phyloP scores from a whole-genome alignment of 2,113 vertebrate genomes.

The Equus quagga region DNA sequence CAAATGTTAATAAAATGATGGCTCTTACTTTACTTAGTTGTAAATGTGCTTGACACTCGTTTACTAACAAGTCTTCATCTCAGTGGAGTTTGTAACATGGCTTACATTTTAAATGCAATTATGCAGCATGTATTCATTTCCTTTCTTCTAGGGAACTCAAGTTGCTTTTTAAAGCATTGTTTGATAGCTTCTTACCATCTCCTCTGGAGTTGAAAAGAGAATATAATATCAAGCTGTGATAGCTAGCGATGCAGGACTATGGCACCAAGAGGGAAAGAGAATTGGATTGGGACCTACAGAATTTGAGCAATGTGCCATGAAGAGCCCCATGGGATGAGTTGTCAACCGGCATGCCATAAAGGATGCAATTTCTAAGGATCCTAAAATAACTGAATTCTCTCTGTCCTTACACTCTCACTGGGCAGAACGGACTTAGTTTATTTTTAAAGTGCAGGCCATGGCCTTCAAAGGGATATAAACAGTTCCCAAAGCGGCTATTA shows the following conservation, averaged over 20 bases:
- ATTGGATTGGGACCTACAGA: constrained; percentile 3
- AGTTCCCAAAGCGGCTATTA: constrained; percentile 60
- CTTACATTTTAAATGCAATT: constrained; percentile 63
- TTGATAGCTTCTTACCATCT: constrained; percentile 58
- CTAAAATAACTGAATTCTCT: constrained; percentile 60
- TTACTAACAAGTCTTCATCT: constrained; percentile 45
- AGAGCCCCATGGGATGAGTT: neutral
- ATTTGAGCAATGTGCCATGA: neutral
- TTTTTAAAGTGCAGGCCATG: constrained; percentile 52
- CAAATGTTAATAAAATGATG: constrained; percentile 34
- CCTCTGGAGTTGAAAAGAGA: constrained; percentile 61
- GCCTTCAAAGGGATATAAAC: constrained; percentile 48
- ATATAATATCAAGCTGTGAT: constrained; percentile 41
- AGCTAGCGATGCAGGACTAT: neutral
- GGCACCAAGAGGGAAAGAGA: constrained; percentile 9
- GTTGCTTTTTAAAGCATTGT: constrained; percentile 67
- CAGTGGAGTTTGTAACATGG: neutral
- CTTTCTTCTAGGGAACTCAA: constrained; percentile 59
- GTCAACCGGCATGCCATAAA: constrained; percentile 39
- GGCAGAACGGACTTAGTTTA: constrained; percentile 48
- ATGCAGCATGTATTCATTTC: constrained; percentile 54
- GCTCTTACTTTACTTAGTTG: neutral
- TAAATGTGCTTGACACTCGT: neutral
- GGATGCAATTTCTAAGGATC: constrained; percentile 55
- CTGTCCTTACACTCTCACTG: neutral